Conservation (phyloP, 2,113 vertebrate genomes). For the Oryzias melastigma region DNA sequence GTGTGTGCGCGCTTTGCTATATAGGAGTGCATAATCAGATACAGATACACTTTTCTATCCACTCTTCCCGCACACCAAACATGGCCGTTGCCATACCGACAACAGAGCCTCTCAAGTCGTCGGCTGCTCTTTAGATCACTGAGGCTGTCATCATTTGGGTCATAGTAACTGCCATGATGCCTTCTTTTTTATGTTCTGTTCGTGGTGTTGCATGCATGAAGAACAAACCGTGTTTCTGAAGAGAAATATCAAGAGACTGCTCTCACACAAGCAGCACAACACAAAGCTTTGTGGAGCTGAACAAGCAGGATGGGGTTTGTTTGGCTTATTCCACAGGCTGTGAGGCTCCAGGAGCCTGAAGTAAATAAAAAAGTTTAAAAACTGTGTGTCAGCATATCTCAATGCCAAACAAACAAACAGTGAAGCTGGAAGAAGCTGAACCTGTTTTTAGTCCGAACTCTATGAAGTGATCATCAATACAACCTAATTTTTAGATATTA, state of each 20-base stretch:
- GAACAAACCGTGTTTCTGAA: conserved; percentile 38
- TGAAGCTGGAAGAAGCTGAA: too few relatives aligned
- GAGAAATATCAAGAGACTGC: conserved; percentile 34
- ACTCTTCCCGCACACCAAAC: conserved; percentile 25
- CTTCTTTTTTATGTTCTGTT: conserved; percentile 48
- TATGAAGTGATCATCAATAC: too few relatives aligned
- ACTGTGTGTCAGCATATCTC: too few relatives aligned
- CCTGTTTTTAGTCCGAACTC: too few relatives aligned
- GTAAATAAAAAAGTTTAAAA: conserved; percentile 1
- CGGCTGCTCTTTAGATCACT: conserved; percentile 74
- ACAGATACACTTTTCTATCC: conserved; percentile 25
- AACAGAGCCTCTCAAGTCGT: conserved; percentile 74
- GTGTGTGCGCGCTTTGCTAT: neutral
- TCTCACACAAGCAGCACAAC: conserved; percentile 24
- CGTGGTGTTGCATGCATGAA: conserved; percentile 46
- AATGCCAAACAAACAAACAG: too few relatives aligned
- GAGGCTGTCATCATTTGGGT: conserved; percentile 76
- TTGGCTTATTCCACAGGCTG: conserved; percentile 1
- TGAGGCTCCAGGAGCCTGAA: neutral
- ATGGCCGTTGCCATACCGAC: conserved; percentile 81
- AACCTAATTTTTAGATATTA: too few relatives aligned
- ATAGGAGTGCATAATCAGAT: conserved; percentile 26
- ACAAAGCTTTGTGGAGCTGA: conserved; percentile 31
- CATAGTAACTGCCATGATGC: conserved; percentile 79
- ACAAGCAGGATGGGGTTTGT: conserved; percentile 5